Conservation (phyloP, 2,113 vertebrate genomes). For the Semnopithecus entellus region DNA sequence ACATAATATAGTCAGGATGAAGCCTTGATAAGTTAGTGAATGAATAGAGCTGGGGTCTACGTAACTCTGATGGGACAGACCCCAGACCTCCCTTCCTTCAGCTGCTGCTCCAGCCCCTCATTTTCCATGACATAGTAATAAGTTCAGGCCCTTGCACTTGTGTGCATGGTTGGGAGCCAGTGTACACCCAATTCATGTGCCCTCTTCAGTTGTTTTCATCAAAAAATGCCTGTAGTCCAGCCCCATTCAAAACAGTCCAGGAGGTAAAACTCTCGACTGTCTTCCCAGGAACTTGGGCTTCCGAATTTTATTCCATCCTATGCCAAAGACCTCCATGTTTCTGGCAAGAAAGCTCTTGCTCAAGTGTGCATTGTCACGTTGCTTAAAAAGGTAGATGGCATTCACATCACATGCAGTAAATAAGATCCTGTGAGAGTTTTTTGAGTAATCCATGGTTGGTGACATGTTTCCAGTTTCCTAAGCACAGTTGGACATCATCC, state of each 20-base stretch:
- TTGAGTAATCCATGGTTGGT: background rate
- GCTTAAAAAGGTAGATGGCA: background rate
- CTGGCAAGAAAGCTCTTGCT: background rate
- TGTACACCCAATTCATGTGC: background rate
- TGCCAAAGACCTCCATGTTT: background rate
- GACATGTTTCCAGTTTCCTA: background rate
- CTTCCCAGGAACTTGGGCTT: background rate
- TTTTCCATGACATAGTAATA: background rate
- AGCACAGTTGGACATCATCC: background rate
- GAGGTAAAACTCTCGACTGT: accelerated
- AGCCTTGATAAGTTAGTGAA: background rate
- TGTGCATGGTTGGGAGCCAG: background rate
- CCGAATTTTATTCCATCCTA: background rate
- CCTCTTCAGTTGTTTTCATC: background rate
- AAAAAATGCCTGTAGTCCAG: background rate
- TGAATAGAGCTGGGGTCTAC: background rate
- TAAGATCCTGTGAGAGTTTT: background rate
- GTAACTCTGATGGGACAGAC: background rate
- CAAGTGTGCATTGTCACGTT: background rate
- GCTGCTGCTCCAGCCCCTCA: background rate
- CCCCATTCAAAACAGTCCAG: background rate
- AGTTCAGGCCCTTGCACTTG: background rate
- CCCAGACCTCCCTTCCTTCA: background rate
- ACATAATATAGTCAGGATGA: background rate
- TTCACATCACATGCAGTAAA: background rate